Evolutionary conservation across 2,113 vertebrate genomes (phyloP), one percentile per base, ranked within the genome.

Genomic region (Pseudorectes ferrugineus): DNA sequence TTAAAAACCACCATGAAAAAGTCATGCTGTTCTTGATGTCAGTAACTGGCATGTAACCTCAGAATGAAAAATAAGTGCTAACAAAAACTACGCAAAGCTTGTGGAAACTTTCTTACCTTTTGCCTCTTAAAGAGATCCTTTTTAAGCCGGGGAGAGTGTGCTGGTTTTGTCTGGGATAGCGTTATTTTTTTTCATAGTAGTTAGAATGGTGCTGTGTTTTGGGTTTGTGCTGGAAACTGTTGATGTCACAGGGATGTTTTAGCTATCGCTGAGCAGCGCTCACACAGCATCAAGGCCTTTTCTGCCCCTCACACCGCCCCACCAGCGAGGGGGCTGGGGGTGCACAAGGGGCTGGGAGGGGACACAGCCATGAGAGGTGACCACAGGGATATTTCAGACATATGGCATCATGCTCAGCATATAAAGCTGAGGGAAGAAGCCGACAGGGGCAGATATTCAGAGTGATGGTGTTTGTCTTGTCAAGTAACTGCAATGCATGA

Each of bases 1-100:
- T 89, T 89, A 89, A 90, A 94, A 48, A 55, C 9, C 29, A 72
- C 57, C 24, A 51, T 11, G 13, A 86, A 97, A 89, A 93, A 72
- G 9, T 21, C 46, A 49, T 38, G 38, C 63, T 92, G 29, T 52
- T 83, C 67, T 90, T 85, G 28, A 87, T 67, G 26, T 63, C 46
- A 76, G 29, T 21, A 85, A 88, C 2, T 78, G 71, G 59, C 35
- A 78, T 12, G 35, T 38, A 92, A 92, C 45, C 29, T 77, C 54
- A 58, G 57, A 82, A 92, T 16, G 36, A 92, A 94, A 93, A 89
- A 7, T 54, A 70, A 73, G 25, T 35, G 38, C 57, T 86, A 88
- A 84, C 11, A 74, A 48, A 79, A 85, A 58, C 62, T 38, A 20
- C 31, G 36, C 48, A 81, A 92, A 83, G 70, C 15, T 29, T 61